phyloP scores from a whole-genome alignment of 2,113 vertebrate genomes.

The Microcebus jonahi region DNA sequence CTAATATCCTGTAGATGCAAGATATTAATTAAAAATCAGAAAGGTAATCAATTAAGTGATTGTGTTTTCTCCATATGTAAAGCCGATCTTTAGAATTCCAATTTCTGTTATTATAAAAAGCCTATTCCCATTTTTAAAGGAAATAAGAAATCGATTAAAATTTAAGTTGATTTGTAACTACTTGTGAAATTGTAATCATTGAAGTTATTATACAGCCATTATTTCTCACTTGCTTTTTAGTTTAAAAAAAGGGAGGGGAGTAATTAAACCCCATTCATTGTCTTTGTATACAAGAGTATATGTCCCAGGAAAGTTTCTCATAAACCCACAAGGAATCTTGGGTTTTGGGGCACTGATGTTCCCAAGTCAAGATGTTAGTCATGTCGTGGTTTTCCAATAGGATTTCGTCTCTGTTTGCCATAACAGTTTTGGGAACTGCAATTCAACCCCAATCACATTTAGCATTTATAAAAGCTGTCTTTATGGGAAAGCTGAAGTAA shows the following conservation, averaged over 20 bases:
- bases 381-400: slow-evolving; percentile 77
- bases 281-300: slow-evolving; percentile 47
- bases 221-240: slow-evolving; percentile 39
- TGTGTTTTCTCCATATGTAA: not conserved
- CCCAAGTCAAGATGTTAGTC: slow-evolving; percentile 76
- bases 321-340: slow-evolving; percentile 74
- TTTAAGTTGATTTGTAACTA: slow-evolving; percentile 11
- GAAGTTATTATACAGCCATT: not conserved
- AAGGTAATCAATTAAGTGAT: not conserved
- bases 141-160: slow-evolving; percentile 41
- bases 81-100: not conserved
- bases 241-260: not conserved
- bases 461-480: slow-evolving; percentile 68
- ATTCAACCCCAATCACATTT: slow-evolving; percentile 68
- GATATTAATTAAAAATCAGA: slow-evolving; percentile 40
- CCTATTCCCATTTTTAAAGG: not conserved
- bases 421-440: slow-evolving; percentile 77
- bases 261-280: slow-evolving; percentile 23
- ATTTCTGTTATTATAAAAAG: not conserved
- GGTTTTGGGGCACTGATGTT: slow-evolving; percentile 62
- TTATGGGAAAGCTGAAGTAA: slow-evolving; percentile 74
- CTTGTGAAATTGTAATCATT: not conserved
- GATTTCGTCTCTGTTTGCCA: slow-evolving; percentile 67
- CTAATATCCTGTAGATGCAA: not conserved
- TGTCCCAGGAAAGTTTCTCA: slow-evolving; percentile 60